phyloP scores from a whole-genome alignment of 2,888 invertebrate genomes.

The Calameuta pallipes region DNA sequence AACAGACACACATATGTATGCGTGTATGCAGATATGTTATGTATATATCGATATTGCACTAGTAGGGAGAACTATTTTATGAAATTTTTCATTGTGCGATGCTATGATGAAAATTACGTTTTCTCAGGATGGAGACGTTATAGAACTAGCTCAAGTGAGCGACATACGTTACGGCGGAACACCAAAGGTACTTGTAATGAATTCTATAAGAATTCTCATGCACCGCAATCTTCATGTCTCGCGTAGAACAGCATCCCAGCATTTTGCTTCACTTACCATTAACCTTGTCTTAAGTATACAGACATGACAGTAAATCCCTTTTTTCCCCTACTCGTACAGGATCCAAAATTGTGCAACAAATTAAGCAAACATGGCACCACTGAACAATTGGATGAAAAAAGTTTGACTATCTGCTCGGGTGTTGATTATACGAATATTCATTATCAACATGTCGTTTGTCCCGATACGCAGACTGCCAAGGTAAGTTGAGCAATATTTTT shows the following conservation, averaged over 20 bases:
- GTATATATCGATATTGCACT: background rate
- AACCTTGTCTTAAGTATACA: background rate
- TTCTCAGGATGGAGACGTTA: constrained; percentile 61
- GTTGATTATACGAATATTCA: constrained; percentile 73
- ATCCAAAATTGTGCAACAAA: constrained; percentile 64
- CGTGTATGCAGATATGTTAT: background rate
- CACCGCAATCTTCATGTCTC: background rate
- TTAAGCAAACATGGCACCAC: constrained; percentile 59
- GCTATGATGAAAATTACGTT: too few relatives aligned
- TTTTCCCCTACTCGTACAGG: constrained; percentile 45
- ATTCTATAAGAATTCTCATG: background rate
- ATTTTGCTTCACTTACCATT: background rate
- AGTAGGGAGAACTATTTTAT: background rate
- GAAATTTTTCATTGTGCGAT: background rate
- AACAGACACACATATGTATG: too few relatives aligned
- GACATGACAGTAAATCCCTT: background rate
- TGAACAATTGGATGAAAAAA: constrained; percentile 68
- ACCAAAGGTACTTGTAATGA: constrained; percentile 49
- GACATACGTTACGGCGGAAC: constrained; percentile 64
- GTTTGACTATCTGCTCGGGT: constrained; percentile 72
- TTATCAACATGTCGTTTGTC: constrained; percentile 70
- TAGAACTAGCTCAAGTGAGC: constrained; percentile 63
- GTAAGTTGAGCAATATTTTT: constrained; percentile 46
- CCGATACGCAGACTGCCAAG: constrained; percentile 69
- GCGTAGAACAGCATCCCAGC: background rate